These are phyloP conservation scores for Eurosta solidaginis DNA, from an alignment of 1,140 invertebrate genomes.

Conservation along the genomic window DNA sequence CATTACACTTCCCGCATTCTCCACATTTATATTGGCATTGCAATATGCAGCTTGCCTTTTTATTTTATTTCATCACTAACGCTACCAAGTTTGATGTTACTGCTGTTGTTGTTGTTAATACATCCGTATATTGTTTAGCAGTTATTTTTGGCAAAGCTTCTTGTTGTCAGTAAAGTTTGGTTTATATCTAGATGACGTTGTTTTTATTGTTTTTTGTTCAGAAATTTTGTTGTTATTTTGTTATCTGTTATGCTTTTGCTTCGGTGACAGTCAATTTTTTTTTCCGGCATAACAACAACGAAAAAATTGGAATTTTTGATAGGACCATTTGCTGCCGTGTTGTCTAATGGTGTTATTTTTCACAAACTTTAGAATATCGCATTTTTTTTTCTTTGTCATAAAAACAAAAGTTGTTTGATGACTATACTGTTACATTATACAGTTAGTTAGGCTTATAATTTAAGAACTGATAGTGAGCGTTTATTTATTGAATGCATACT, in stretches of 20 bases:
- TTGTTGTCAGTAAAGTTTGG: neutral
- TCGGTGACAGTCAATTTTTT: slow-evolving; percentile 31
- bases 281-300: neutral
- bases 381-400: neutral
- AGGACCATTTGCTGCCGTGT: neutral
- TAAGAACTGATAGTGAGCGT: too few species aligned
- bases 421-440: neutral
- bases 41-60: neutral
- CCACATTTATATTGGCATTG: neutral
- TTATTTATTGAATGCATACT: too few species aligned
- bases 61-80: neutral
- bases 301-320: neutral
- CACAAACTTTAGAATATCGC: neutral
- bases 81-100: neutral
- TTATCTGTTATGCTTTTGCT: neutral
- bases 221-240: neutral
- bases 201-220: slow-evolving; percentile 1
- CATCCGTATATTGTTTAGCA: slow-evolving; percentile 1
- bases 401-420: too few species aligned
- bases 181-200: neutral
- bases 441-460: too few species aligned
- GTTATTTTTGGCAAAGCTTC: slow-evolving; percentile 19
- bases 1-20: neutral
- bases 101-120: neutral
- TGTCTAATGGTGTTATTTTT: slow-evolving; percentile 23